Percentiles rank a stretch among this genome's conserved stretches.
phyloP scores from a whole-genome alignment of 2,797 vertebrate species.

The Distichodus sexfasciatus region DNA sequence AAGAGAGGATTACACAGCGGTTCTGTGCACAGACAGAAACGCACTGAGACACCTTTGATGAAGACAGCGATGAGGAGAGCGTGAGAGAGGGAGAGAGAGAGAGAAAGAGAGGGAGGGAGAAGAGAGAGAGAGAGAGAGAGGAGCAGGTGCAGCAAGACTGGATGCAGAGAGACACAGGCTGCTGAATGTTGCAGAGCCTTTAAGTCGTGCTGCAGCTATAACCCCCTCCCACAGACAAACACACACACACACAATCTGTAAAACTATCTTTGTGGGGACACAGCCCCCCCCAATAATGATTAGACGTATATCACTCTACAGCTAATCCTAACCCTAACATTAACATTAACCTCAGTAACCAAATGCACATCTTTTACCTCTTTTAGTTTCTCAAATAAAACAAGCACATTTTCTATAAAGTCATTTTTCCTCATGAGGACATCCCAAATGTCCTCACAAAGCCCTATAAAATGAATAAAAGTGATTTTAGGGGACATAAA shows the following conservation, averaged over 20 bases:
- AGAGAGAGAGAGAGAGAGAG: slow-evolving; percentile 33
- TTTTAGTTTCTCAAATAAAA: no score
- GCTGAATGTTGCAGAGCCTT: slow-evolving; percentile 76
- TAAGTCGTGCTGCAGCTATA: slow-evolving; percentile 56
- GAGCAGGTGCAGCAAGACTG: slow-evolving; percentile 51
- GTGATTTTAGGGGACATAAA: no score
- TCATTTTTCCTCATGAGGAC: no score
- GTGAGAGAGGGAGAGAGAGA: slow-evolving; percentile 15
- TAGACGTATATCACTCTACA: no score
- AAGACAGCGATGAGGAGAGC: slow-evolving; percentile 7
- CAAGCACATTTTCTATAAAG: no score
- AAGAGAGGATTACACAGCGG: slow-evolving; percentile 32
- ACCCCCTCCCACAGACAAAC: slow-evolving; percentile 39
- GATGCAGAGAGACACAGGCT: slow-evolving; percentile 59
- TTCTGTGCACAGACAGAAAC: slow-evolving; percentile 35
- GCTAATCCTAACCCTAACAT: no score
- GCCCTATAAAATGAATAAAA: no score
- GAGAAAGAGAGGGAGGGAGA: neutral
- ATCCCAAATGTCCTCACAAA: no score
- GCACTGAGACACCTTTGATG: slow-evolving; percentile 27
- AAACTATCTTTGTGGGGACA: no score
- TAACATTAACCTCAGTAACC: no score
- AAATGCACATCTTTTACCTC: no score
- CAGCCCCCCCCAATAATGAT: no score
- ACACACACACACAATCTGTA: neutral